Evolutionary conservation across 2,888 invertebrate genomes (phyloP).

Genomic region (Hirtodrosophila duncani): DNA sequence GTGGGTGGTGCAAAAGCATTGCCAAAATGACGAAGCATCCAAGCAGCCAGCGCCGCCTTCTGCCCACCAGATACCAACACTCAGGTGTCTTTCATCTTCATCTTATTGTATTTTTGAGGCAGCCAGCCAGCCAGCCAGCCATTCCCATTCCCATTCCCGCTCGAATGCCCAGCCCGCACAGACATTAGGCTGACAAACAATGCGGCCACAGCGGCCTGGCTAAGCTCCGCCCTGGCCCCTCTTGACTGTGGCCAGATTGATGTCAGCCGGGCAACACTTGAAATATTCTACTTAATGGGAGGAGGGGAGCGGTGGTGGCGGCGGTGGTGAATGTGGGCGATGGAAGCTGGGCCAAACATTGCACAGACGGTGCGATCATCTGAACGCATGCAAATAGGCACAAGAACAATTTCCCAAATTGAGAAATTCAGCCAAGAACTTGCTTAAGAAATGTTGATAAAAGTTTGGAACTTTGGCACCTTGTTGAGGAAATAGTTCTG

Average conservation of each 20-base stretch:
- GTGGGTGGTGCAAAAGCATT: constrained; percentile 28
- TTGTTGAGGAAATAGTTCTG: too few relatives aligned
- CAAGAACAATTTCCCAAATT: too few relatives aligned
- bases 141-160: constrained; percentile 21
- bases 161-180: too few relatives aligned
- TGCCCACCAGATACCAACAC: constrained; percentile 6
- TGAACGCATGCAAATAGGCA: too few relatives aligned
- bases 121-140: background rate
- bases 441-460: too few relatives aligned
- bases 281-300: constrained; percentile 49
- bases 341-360: too few relatives aligned
- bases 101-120: constrained; percentile 61
- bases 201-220: constrained; percentile 37
- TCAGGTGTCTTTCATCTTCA: constrained; percentile 60
- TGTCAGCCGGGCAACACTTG: constrained; percentile 55
- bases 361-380: too few relatives aligned
- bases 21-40: constrained; percentile 62
- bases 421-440: too few relatives aligned
- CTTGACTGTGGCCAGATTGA: constrained; percentile 49
- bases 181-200: constrained; percentile 70
- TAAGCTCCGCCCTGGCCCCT: background rate
- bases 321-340: background rate
- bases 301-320: background rate
- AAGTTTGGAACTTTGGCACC: too few relatives aligned
- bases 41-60: constrained; percentile 3